Evolutionary conservation across 2,797 vertebrate genomes (phyloP).

Genomic region (Pelochelys cantorii): DNA sequence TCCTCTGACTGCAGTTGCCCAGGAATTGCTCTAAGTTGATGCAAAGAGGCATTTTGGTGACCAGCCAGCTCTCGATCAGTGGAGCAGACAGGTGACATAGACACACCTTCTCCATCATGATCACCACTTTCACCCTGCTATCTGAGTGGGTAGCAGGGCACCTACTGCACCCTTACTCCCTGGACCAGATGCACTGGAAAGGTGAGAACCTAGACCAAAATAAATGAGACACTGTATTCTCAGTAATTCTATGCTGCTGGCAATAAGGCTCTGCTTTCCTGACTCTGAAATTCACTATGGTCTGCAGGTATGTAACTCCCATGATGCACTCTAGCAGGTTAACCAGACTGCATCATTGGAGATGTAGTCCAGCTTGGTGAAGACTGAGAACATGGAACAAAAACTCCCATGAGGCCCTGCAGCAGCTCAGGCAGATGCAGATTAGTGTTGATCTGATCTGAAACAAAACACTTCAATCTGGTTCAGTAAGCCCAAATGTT

Average conservation of each 20-base stretch:
- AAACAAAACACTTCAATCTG: background rate
- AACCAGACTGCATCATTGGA: background rate
- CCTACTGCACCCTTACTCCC: background rate
- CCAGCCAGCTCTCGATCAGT: background rate
- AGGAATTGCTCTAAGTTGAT: background rate
- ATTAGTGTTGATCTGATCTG: background rate
- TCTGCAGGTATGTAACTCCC: background rate
- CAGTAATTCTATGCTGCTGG: background rate
- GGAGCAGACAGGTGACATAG: background rate
- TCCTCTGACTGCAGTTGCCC: background rate
- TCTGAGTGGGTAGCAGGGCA: background rate
- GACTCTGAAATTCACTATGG: background rate
- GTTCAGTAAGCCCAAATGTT: background rate
- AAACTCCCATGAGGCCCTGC: background rate
- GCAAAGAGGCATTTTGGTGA: background rate
- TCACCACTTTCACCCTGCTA: background rate
- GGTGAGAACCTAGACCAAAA: background rate
- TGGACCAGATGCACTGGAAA: background rate
- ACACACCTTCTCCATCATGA: background rate
- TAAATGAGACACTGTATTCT: background rate
- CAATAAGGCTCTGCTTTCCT: background rate
- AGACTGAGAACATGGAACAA: background rate
- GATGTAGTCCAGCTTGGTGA: background rate
- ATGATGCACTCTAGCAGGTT: background rate
- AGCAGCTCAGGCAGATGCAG: background rate